Evolutionary conservation across 2,113 vertebrate genomes (phyloP), one percentile per base, ranked within the genome.

Genomic region (Rutilus rutilus): DNA sequence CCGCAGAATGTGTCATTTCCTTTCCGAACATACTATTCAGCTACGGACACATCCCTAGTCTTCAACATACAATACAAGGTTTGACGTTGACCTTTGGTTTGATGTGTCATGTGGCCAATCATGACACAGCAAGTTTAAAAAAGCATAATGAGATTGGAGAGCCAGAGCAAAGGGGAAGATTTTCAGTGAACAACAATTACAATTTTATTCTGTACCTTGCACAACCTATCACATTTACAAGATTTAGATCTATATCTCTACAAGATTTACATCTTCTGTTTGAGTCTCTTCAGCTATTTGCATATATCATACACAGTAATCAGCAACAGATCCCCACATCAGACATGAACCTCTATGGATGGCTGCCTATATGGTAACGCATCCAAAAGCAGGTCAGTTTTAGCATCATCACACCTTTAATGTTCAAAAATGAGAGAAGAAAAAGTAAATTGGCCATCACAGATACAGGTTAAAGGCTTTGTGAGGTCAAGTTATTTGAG

Each of bases 291-390:
- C 82, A 7, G 64, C 59, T 80, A 73, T 59, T 84, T 88, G 84
- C 73, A 78, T 42, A 25, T 62, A 59, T 71, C 69, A 83, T 42
- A 83, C 33, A 33, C 33, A 33, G 33, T 59, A 84, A 79, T 86
- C 74, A 62, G 80, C 39, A 71, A 78, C 80, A 85, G 52, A 79
- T 80, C 65, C 57, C 54, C 33, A 84, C 52, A 78, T 52, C 27
- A 78, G 76, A n/a, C 60, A 25, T 62, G 10, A 62, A 62, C 60
- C 60, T 62, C 10, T 62, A n/a, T 62, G n/a, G n/a, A 62, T 62
- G 60, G n/a, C 60, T 62, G 23, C 60, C 60, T 62, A 78, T 36
- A 78, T 78, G 74, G 45, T 78, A 57, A 57, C 33, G 17, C 54
- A 33, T 30, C 33, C 42, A 59, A 59, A 59, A n/a, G 21, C 57